These are phyloP conservation scores for Cecidostiba fungosa DNA, from an alignment of 2,888 invertebrate species.

Conservation along the genomic window DNA sequence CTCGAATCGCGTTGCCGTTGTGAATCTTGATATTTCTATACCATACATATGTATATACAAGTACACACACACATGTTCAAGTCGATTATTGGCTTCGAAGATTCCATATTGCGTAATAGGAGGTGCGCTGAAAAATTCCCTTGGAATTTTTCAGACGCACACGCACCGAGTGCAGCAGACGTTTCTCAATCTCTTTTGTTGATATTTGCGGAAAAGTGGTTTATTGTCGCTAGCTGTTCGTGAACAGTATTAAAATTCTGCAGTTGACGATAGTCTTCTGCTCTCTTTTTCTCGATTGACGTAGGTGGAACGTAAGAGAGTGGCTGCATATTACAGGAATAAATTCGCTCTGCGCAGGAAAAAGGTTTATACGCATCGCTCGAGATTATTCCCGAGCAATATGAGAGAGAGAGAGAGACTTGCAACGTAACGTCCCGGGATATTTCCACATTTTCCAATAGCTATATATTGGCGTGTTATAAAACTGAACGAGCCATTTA, in stretches of 20 bases:
- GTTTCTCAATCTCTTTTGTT: too few relatives aligned
- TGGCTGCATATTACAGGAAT: not conserved
- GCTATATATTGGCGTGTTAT: not conserved
- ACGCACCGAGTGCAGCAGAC: too few relatives aligned
- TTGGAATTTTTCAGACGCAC: not conserved
- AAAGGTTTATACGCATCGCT: not conserved
- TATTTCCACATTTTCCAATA: not conserved
- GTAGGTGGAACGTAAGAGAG: not conserved
- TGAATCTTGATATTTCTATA: constrained; percentile 38
- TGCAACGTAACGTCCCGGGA: not conserved
- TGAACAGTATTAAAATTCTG: too few relatives aligned
- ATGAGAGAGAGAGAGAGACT: not conserved
- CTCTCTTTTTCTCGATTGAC: too few relatives aligned
- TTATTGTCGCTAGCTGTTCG: too few relatives aligned
- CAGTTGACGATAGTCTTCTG: too few relatives aligned
- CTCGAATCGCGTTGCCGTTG: constrained; percentile 30
- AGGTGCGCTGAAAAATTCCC: not conserved
- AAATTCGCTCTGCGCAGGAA: not conserved
- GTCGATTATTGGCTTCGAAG: constrained; percentile 18
- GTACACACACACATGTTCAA: not conserved
- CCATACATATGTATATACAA: too few relatives aligned
- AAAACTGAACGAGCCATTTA: constrained; percentile 1
- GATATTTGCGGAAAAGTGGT: too few relatives aligned
- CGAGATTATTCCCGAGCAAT: not conserved
- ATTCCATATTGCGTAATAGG: constrained; percentile 21